Conservation (phyloP, 2,888 invertebrate species). For the Oscheius sp. region DNA sequence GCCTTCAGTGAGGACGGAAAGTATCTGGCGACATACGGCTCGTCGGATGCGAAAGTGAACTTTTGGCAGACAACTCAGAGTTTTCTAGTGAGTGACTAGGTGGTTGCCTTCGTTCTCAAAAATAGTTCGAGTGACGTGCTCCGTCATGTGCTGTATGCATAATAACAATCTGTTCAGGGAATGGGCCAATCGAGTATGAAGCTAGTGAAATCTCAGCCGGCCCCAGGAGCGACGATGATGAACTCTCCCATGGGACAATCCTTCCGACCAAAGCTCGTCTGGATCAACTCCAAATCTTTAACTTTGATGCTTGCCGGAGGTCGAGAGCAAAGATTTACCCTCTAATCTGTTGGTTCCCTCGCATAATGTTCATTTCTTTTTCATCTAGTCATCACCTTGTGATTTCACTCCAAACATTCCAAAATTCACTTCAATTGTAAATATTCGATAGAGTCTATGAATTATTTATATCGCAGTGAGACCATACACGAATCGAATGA, state of each 20-base stretch:
- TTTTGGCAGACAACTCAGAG: conserved; percentile 91
- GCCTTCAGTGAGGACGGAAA: conserved; percentile 97
- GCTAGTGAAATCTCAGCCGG: conserved; percentile 85
- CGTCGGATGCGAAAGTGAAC: conserved; percentile 87
- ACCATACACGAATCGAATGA: not conserved
- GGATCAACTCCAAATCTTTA: conserved; percentile 92
- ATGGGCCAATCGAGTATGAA: conserved; percentile 95
- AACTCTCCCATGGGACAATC: conserved; percentile 37
- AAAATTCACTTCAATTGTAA: conserved; percentile 1
- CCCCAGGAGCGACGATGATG: conserved; percentile 76
- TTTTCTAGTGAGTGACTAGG: conserved; percentile 55
- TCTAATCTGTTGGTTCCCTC: conserved; percentile 31
- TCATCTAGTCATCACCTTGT: conserved; percentile 7
- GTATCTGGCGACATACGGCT: conserved; percentile 93
- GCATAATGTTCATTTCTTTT: conserved; percentile 4
- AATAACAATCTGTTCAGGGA: conserved; percentile 80
- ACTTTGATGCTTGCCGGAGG: conserved; percentile 94
- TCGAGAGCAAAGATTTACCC: conserved; percentile 77
- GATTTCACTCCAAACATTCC: conserved; percentile 7
- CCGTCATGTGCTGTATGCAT: not conserved
- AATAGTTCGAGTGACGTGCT: not conserved
- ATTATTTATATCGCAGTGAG: too few species aligned
- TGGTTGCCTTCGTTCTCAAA: not conserved
- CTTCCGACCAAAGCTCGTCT: conserved; percentile 83
- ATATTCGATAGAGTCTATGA: not conserved